Evolutionary conservation across 1,140 invertebrate species (phyloP).

Genomic region (Aphelenchoides avenae): DNA sequence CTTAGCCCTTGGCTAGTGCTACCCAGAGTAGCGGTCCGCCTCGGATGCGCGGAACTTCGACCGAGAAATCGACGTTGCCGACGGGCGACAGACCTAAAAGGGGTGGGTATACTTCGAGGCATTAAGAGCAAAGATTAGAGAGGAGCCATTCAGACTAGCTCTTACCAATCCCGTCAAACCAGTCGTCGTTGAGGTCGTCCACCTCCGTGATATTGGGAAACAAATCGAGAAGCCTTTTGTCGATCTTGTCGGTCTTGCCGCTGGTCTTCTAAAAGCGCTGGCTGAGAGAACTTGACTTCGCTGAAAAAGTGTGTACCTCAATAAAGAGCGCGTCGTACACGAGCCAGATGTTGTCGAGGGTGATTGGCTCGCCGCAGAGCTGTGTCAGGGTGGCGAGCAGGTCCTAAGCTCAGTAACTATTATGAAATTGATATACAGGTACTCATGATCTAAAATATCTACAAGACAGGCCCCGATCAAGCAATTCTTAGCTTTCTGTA

Average conservation of each 20-base stretch:
- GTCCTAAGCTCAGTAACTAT: too few species aligned
- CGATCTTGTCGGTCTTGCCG: slow-evolving; percentile 4
- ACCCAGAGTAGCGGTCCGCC: slow-evolving; percentile 32
- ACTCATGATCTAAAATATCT: too few species aligned
- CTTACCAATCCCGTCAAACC: slow-evolving; percentile 16
- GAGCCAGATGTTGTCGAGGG: slow-evolving; percentile 21
- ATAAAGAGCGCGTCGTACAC: slow-evolving; percentile 18
- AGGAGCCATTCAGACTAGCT: too few species aligned
- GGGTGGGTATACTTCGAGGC: too few species aligned
- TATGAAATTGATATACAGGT: too few species aligned
- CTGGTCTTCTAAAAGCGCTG: slow-evolving; percentile 12
- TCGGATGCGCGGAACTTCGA: slow-evolving; percentile 25
- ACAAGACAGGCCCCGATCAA: too few species aligned
- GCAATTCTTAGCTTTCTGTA: too few species aligned
- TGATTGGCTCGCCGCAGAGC: slow-evolving; percentile 2
- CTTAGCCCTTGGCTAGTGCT: too few species aligned
- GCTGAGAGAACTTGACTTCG: slow-evolving; percentile 2
- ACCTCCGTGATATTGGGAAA: slow-evolving; percentile 3
- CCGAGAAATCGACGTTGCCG: slow-evolving; percentile 28
- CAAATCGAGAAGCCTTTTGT: slow-evolving; percentile 2
- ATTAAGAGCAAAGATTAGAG: too few species aligned
- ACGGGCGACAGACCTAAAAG: slow-evolving; percentile 8
- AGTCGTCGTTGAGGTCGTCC: not conserved
- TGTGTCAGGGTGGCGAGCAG: slow-evolving; percentile 17
- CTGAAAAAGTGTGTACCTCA: slow-evolving; percentile 15